phyloP scores from a whole-genome alignment of 1,140 invertebrate species.

The Galendromus occidentalis region DNA sequence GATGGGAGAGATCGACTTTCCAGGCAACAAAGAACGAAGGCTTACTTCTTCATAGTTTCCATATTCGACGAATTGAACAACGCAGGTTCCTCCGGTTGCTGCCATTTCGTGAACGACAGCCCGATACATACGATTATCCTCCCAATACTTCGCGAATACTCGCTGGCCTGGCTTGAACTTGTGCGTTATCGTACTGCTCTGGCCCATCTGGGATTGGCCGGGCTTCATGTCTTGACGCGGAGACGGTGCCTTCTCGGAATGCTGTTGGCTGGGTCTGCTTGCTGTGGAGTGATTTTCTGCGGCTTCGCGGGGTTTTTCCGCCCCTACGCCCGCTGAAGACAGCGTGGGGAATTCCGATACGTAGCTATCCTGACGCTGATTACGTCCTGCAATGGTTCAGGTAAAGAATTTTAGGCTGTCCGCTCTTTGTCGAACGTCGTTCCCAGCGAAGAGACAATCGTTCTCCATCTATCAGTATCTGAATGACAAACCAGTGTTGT shows the following conservation, averaged over 20 bases:
- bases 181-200: conserved; percentile 16
- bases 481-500: no score
- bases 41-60: conserved; percentile 66
- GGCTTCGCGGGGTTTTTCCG: no score
- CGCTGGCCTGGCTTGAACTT: conserved; percentile 50
- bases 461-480: no score
- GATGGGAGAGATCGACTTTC: no score
- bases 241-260: no score
- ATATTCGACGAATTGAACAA: conserved; percentile 64
- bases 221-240: no score
- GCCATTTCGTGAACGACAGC: conserved; percentile 56
- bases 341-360: not conserved
- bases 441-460: no score
- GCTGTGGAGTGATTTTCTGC: no score
- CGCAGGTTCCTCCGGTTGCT: conserved; percentile 43
- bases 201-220: not conserved
- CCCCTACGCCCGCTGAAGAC: not conserved
- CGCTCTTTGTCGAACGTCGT: no score
- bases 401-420: no score
- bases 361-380: not conserved
- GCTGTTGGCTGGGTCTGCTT: no score
- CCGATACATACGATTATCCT: conserved; percentile 71
- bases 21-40: no score
- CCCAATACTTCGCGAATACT: conserved; percentile 77
- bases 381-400: not conserved